A percentile compares a stretch with the other conserved stretches of the same genome.
phyloP scores from a whole-genome alignment of 2,113 vertebrate genomes.

The Brachyhypopomus occidentalis region DNA sequence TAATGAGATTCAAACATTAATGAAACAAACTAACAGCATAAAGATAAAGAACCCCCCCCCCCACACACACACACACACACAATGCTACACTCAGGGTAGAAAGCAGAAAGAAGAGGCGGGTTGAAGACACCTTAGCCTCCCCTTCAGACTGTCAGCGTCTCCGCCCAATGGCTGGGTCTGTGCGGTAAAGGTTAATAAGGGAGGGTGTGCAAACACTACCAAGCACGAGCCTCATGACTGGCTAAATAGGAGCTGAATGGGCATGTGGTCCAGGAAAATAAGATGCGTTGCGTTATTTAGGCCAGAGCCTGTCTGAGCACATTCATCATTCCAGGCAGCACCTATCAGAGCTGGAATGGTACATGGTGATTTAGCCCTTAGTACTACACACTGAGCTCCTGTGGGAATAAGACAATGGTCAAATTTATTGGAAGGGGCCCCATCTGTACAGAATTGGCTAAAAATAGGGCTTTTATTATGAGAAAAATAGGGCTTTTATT shows the following conservation, averaged over 20 bases:
- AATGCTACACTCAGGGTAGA: background rate
- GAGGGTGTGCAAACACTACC: background rate
- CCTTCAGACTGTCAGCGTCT: background rate
- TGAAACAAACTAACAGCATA: too few relatives aligned
- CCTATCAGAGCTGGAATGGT: background rate
- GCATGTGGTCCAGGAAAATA: background rate
- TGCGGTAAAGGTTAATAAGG: slow-evolving; percentile 21
- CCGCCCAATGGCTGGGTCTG: background rate
- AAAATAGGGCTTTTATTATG: background rate
- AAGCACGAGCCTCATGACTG: background rate
- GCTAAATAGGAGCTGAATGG: background rate
- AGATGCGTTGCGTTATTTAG: background rate
- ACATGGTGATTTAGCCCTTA: background rate
- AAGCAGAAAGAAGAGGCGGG: background rate
- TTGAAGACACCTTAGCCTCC: background rate
- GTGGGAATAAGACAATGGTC: background rate
- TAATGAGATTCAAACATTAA: too few relatives aligned
- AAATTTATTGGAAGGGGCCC: background rate
- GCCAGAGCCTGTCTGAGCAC: background rate
- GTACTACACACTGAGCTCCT: background rate
- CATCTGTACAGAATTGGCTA: background rate
- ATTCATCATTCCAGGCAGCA: slow-evolving; percentile 8
- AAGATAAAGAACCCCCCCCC: too few relatives aligned
- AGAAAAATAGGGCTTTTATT: background rate
- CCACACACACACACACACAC: background rate